Conservation (phyloP, 2,797 vertebrate genomes). For the Epinephelus coioides region DNA sequence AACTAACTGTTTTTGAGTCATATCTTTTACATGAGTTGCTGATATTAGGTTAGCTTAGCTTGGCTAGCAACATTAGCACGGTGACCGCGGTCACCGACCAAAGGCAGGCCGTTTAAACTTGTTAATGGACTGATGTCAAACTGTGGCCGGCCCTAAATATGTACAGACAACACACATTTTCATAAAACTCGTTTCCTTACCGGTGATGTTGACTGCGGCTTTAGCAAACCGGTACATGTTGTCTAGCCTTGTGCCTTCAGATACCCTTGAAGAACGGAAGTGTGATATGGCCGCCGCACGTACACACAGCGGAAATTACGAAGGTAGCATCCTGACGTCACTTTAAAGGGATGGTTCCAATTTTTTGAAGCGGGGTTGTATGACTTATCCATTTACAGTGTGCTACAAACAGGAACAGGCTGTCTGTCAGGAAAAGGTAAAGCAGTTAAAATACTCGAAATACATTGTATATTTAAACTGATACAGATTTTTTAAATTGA, state of each 20-base stretch:
- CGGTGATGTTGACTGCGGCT: conserved; percentile 76
- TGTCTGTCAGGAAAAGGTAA: too few relatives aligned
- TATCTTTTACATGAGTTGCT: neutral
- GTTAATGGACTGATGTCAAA: accelerated
- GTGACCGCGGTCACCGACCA: conserved; percentile 43
- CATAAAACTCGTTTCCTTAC: conserved; percentile 55
- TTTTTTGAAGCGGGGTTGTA: too few relatives aligned
- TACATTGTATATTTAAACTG: too few relatives aligned
- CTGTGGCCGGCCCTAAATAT: accelerated
- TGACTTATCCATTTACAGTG: too few relatives aligned
- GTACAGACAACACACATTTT: accelerated
- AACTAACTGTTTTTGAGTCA: neutral
- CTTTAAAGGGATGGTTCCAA: too few relatives aligned
- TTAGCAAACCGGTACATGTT: conserved; percentile 85
- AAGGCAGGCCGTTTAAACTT: neutral
- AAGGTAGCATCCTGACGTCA: conserved; percentile 28
- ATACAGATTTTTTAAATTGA: too few relatives aligned
- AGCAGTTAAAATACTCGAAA: too few relatives aligned
- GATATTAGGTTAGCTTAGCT: neutral
- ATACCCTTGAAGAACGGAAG: conserved; percentile 86
- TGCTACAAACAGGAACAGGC: too few relatives aligned
- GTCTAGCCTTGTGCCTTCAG: conserved; percentile 14
- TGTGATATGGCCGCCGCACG: conserved; percentile 76
- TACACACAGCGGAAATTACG: conserved; percentile 51
- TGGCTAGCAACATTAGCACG: conserved; percentile 40